Evolutionary conservation across 2,113 vertebrate species (phyloP).

Genomic region (Chauna torquata): DNA sequence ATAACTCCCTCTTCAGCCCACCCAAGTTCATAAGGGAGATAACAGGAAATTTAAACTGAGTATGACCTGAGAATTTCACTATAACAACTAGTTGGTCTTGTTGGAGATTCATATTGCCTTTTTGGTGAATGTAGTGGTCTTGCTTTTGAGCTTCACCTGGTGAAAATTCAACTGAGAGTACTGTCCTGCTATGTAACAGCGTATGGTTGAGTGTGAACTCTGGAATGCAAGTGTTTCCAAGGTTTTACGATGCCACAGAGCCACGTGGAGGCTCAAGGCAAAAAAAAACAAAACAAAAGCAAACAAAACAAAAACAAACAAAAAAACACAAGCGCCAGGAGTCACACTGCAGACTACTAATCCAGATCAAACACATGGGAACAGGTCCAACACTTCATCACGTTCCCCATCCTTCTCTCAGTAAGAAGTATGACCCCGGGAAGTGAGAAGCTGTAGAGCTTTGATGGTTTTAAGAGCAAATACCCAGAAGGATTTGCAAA

Average conservation of each 20-base stretch:
- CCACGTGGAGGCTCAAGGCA: background rate
- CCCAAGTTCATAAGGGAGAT: background rate
- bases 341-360: background rate
- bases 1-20: background rate
- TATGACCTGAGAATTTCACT: background rate
- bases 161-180: background rate
- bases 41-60: constrained; percentile 4
- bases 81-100: background rate
- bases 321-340: background rate
- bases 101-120: background rate
- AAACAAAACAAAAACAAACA: background rate
- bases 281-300: background rate
- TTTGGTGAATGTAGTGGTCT: background rate
- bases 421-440: background rate
- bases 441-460: constrained; percentile 37
- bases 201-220: background rate
- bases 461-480: constrained; percentile 33
- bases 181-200: background rate
- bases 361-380: constrained; percentile 8
- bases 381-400: constrained; percentile 24
- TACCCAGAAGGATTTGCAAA: constrained; percentile 37
- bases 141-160: background rate
- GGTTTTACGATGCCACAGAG: background rate
- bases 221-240: background rate
- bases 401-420: background rate